Conservation (phyloP, 2,797 vertebrate genomes). For the Huso huso region DNA sequence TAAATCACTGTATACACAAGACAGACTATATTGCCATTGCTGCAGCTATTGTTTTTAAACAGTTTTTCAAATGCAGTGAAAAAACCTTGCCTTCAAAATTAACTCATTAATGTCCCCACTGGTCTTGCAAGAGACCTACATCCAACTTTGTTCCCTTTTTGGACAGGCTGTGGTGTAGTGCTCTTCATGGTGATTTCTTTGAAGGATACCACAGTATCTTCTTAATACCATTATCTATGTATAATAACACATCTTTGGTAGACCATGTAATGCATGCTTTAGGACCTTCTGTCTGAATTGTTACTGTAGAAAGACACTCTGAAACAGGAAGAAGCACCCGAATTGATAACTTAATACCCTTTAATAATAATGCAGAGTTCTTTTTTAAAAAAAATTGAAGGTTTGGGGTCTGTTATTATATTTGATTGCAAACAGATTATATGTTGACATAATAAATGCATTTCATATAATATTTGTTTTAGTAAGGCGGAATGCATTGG, state of each 20-base stretch:
- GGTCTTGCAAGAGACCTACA: too few species aligned
- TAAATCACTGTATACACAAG: too few species aligned
- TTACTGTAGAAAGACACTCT: constrained; percentile 3
- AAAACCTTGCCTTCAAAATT: too few species aligned
- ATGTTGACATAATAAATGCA: constrained; percentile 44
- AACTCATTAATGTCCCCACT: too few species aligned
- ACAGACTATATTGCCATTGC: too few species aligned
- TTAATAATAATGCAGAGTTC: constrained; percentile 34
- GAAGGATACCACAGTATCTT: too few species aligned
- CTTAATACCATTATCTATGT: too few species aligned
- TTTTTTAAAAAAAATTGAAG: constrained; percentile 37
- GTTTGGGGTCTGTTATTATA: constrained; percentile 45
- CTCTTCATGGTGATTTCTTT: too few species aligned
- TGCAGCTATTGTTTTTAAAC: too few species aligned
- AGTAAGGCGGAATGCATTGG: constrained; percentile 36
- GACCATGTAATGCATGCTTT: constrained; percentile 3
- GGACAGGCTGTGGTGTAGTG: too few species aligned
- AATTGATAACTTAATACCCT: constrained; percentile 37
- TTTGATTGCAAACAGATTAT: constrained; percentile 41
- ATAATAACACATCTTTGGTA: background rate
- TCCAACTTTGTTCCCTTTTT: too few species aligned
- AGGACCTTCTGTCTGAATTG: constrained; percentile 8
- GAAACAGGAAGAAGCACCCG: constrained; percentile 31
- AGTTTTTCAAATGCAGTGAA: too few species aligned
- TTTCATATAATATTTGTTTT: constrained; percentile 51